A percentile compares a stretch with the other conserved stretches of the same genome.
Conservation (phyloP, 2,797 vertebrate genomes). For the Falco biarmicus region DNA sequence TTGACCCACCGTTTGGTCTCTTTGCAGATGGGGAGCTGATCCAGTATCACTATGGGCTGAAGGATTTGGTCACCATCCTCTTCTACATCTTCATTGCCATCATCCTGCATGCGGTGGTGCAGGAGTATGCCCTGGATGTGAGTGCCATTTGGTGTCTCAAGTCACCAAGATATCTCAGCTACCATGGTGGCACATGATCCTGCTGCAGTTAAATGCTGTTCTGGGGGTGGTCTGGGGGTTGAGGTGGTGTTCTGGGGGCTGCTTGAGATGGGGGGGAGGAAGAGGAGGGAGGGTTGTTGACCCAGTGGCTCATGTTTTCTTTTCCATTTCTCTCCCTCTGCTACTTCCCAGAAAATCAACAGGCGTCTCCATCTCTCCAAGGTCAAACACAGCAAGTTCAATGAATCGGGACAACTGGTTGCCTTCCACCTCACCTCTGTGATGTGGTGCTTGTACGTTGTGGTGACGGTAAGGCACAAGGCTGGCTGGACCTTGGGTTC, state of each 20-base stretch:
- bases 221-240: neutral
- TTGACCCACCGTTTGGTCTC: neutral
- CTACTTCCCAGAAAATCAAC: slow-evolving; percentile 89
- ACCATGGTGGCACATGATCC: rapidly evolving
- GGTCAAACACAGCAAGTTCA: slow-evolving; percentile 97
- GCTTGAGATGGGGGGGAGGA: neutral
- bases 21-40: slow-evolving; percentile 88
- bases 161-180: neutral
- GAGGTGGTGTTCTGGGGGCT: neutral
- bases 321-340: neutral
- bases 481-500: neutral
- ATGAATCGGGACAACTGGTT: slow-evolving; percentile 94
- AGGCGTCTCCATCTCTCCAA: slow-evolving; percentile 96
- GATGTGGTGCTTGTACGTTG: slow-evolving; percentile 91
- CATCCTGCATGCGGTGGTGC: slow-evolving; percentile 95
- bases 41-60: slow-evolving; percentile 92
- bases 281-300: neutral
- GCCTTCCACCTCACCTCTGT: slow-evolving; percentile 93
- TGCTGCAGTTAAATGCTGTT: neutral
- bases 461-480: slow-evolving; percentile 83
- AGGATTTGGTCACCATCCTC: slow-evolving; percentile 91
- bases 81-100: slow-evolving; percentile 95
- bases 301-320: neutral
- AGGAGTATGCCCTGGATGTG: slow-evolving; percentile 97
- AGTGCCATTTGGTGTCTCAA: slow-evolving; percentile 48